phyloP scores from a whole-genome alignment of 2,113 vertebrate genomes.

The Rhynchomys soricoides region DNA sequence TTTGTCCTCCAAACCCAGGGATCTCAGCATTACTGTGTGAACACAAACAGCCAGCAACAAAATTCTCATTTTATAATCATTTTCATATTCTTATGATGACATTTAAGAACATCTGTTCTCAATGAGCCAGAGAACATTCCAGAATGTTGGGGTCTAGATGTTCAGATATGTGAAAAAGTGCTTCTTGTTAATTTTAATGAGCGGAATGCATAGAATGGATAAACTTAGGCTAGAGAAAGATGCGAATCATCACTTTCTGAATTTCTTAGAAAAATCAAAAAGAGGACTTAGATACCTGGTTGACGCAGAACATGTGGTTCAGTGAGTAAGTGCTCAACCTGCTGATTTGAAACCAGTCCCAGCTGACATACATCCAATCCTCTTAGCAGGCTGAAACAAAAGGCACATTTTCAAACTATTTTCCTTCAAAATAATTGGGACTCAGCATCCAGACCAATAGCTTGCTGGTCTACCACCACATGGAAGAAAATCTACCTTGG shows the following conservation, averaged over 20 bases:
- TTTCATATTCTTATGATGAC: constrained; percentile 84
- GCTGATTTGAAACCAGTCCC: constrained; percentile 61
- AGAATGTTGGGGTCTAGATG: constrained; percentile 86
- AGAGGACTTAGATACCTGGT: constrained; percentile 70
- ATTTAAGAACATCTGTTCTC: constrained; percentile 87
- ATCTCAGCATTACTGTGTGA: constrained; percentile 79
- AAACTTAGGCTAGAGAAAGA: background rate
- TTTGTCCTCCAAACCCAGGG: constrained; percentile 74
- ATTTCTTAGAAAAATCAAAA: constrained; percentile 7
- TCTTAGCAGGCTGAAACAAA: constrained; percentile 81
- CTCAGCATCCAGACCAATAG: constrained; percentile 80
- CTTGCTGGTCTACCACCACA: constrained; percentile 75
- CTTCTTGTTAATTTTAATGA: constrained; percentile 82
- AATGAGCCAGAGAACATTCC: constrained; percentile 86
- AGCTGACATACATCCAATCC: constrained; percentile 79
- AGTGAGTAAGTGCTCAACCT: constrained; percentile 65
- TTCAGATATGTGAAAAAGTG: constrained; percentile 81
- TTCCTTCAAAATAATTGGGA: constrained; percentile 77
- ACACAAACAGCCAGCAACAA: constrained; percentile 79
- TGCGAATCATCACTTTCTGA: background rate
- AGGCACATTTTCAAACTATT: constrained; percentile 77
- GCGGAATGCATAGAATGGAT: constrained; percentile 56
- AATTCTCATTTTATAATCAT: constrained; percentile 84
- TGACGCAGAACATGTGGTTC: background rate
- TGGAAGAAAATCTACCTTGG: constrained; percentile 77